A percentile compares a stretch with the other conserved stretches of the same genome.
Evolutionary conservation across 1,140 invertebrate genomes (phyloP).

Genomic region (Listronotus oregonensis): DNA sequence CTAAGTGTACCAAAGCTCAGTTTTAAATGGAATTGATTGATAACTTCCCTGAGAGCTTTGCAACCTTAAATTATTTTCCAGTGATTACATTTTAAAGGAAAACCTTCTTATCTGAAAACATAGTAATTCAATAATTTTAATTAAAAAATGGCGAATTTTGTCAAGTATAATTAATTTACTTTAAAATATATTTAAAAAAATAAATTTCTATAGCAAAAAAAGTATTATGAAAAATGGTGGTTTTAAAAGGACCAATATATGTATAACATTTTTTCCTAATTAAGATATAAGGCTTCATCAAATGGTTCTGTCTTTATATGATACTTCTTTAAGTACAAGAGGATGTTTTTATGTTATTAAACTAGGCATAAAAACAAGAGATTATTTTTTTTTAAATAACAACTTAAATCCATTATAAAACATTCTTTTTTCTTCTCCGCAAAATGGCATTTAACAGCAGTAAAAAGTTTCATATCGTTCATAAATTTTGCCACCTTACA

Average conservation of each 20-base stretch:
- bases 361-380: no score
- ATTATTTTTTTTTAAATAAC: no score
- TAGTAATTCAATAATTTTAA: constrained; percentile 9
- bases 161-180: background rate
- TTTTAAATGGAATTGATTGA: background rate
- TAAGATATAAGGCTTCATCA: no score
- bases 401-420: background rate
- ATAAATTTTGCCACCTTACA: no score
- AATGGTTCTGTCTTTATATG: no score
- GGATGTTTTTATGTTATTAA: no score
- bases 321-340: no score
- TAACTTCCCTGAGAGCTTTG: background rate
- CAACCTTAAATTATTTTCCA: constrained; percentile 14
- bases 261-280: no score
- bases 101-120: constrained; percentile 10
- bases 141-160: background rate
- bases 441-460: no score
- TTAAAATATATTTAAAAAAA: background rate
- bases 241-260: no score
- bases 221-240: background rate
- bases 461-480: no score
- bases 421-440: background rate
- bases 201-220: background rate
- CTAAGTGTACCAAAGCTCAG: background rate
- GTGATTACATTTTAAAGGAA: constrained; percentile 19